These are phyloP conservation scores for Chorisops tibialis DNA, from an alignment of 2,888 invertebrate genomes.

Conservation along the genomic window DNA sequence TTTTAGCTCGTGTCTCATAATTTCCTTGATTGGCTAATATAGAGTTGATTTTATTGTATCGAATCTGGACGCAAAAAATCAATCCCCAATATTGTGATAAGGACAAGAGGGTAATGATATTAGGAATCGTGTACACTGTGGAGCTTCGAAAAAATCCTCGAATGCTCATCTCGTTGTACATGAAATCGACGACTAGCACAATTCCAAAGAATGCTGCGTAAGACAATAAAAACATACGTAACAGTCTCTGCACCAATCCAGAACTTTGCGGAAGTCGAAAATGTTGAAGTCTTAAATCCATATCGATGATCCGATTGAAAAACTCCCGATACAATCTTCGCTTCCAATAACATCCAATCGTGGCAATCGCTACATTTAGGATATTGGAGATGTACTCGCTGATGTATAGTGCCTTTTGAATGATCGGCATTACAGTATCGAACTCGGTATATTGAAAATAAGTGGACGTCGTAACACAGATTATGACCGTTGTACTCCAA, in stretches of 20 bases:
- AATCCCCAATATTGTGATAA: constrained; percentile 16
- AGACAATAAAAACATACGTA: neutral
- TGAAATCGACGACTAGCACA: constrained; percentile 17
- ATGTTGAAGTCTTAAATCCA: constrained; percentile 21
- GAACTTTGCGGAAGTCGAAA: constrained; percentile 5
- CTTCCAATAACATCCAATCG: constrained; percentile 19
- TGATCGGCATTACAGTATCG: constrained; percentile 16
- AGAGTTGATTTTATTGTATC: constrained; percentile 10
- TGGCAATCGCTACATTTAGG: constrained; percentile 5
- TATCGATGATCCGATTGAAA: constrained; percentile 19
- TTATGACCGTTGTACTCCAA: constrained; percentile 13
- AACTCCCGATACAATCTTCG: constrained; percentile 12
- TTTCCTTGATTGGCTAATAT: neutral
- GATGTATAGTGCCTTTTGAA: constrained; percentile 20
- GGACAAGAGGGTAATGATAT: constrained; percentile 16
- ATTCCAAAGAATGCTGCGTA: neutral
- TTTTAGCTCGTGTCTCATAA: neutral
- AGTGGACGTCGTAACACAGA: constrained; percentile 1
- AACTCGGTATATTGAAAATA: constrained; percentile 23
- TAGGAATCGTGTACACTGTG: constrained; percentile 13
- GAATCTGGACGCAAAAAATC: constrained; percentile 12
- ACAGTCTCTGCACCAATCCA: neutral
- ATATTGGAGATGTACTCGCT: constrained; percentile 26
- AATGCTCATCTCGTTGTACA: constrained; percentile 10
- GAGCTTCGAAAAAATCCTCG: constrained; percentile 17